These are phyloP conservation scores for Symphodus melops DNA, from an alignment of 2,113 vertebrate genomes.

Conservation along the genomic window DNA sequence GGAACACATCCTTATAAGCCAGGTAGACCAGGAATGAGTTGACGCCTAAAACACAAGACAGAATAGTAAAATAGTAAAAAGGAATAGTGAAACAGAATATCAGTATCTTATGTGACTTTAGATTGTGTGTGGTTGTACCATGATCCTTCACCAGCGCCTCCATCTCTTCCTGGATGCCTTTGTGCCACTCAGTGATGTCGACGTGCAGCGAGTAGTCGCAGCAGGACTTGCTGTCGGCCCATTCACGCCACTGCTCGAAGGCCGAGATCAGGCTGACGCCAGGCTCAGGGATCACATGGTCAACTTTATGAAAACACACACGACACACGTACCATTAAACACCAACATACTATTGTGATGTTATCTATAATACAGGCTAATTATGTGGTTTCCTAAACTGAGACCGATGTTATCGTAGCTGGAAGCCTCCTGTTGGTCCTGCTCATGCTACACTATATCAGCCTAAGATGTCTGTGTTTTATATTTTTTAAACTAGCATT, in stretches of 20 bases:
- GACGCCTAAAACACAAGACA: constrained; percentile 86
- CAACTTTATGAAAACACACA: constrained; percentile 81
- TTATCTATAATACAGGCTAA: background rate
- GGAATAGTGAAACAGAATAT: background rate
- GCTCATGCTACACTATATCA: background rate
- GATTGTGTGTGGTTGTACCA: constrained; percentile 75
- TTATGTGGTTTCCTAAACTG: background rate
- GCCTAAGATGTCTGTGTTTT: constrained; percentile 3
- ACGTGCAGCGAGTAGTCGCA: constrained; percentile 98
- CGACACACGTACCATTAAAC: constrained; percentile 4
- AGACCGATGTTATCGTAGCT: background rate
- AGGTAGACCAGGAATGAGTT: constrained; percentile 98
- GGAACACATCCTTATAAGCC: constrained; percentile 97
- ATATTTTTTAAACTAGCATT: background rate
- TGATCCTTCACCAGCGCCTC: constrained; percentile 96
- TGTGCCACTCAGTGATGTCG: constrained; percentile 98
- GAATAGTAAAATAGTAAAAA: too few species aligned
- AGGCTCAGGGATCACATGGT: constrained; percentile 93
- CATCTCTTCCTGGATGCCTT: constrained; percentile 97
- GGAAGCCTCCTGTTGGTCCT: constrained; percentile 4
- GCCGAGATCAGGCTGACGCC: constrained; percentile 91
- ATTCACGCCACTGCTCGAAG: constrained; percentile 97
- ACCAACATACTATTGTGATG: background rate
- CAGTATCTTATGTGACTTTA: background rate
- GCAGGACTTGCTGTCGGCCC: constrained; percentile 96